Evolutionary conservation across 2,797 vertebrate genomes (phyloP), one percentile per base, ranked within the genome.

Genomic region (Taenioides sp.): DNA sequence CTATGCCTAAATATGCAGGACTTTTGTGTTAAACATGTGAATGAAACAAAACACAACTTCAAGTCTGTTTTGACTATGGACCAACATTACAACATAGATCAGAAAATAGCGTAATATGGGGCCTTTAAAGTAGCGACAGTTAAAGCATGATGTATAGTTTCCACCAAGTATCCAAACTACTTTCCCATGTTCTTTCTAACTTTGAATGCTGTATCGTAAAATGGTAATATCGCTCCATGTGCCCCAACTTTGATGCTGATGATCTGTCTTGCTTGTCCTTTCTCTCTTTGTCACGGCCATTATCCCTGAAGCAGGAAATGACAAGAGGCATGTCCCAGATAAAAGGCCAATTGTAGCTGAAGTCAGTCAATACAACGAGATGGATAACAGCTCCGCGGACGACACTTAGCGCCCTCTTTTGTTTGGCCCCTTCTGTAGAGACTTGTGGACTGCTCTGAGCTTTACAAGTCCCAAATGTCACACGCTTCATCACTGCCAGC

Each of bases 381-480:
- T 78, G 82, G 84, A 90, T 88, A 80, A 83, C 16, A 7, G 20
- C 7, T 22, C 55, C 69, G 37, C 76, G 80, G 72, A 78, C 79
- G 57, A 66, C 75, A 67, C 69, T 25, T 22, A 74, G 66, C 67
- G 47, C 61, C 76, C 69, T 72, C 80, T 67, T 83, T 86, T 86
- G 83, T 89, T 83, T 78, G 62, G 67, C 67, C 70, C 72, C 57
- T 73, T 37, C 27, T 55, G 6, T 64, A n/a, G 65, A 80, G 65
- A 81, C 74, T 64, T 80, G 76, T 76, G 76, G 74, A 77, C 69
- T 78, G 80, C 54, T 65, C 78, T 69, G 71, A 73, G 71, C 75
- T 79, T 77, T 83, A 81, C 72, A 86, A 85, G 69, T 87, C 80
- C 65, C 76, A 89, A 90, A 91, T 92, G 89, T 80, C 91, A 88